phyloP scores from a whole-genome alignment of 1,140 invertebrate species.

The Pachypsylla venusta region DNA sequence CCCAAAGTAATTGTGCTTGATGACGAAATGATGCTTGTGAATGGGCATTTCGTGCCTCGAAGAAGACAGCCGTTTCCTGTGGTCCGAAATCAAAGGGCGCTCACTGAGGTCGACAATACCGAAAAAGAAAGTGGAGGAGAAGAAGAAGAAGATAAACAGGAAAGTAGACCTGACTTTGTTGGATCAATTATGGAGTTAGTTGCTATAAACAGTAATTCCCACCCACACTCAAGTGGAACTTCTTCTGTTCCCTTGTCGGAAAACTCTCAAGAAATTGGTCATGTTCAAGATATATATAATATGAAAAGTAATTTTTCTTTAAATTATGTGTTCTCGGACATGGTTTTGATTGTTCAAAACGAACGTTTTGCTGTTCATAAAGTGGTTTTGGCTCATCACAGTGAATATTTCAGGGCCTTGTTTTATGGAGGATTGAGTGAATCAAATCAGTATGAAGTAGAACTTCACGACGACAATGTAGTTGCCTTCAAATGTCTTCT shows the following conservation, averaged over 20 bases:
- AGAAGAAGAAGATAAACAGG: too few species aligned
- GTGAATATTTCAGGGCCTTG: constrained; percentile 69
- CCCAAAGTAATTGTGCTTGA: too few species aligned
- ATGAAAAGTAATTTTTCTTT: constrained; percentile 68
- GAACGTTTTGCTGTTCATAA: constrained; percentile 72
- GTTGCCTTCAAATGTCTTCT: constrained; percentile 78
- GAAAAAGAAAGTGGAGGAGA: too few species aligned
- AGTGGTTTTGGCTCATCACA: constrained; percentile 79
- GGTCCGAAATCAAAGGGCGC: too few species aligned
- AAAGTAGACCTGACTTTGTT: too few species aligned
- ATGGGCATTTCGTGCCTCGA: too few species aligned
- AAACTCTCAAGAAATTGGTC: constrained; percentile 22
- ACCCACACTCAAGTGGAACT: neutral
- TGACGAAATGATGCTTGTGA: too few species aligned
- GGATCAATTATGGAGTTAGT: too few species aligned
- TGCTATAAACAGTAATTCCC: constrained; percentile 2
- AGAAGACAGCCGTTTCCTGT: too few species aligned
- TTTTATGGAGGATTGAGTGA: constrained; percentile 86
- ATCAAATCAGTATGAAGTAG: constrained; percentile 66
- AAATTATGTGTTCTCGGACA: constrained; percentile 79
- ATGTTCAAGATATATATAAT: constrained; percentile 42
- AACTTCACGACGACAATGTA: constrained; percentile 67
- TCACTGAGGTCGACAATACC: too few species aligned
- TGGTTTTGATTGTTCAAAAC: constrained; percentile 73
- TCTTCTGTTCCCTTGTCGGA: neutral